Evolutionary conservation across 2,888 invertebrate genomes (phyloP), one percentile per base, ranked within the genome.

Genomic region (Congeria kusceri): DNA sequence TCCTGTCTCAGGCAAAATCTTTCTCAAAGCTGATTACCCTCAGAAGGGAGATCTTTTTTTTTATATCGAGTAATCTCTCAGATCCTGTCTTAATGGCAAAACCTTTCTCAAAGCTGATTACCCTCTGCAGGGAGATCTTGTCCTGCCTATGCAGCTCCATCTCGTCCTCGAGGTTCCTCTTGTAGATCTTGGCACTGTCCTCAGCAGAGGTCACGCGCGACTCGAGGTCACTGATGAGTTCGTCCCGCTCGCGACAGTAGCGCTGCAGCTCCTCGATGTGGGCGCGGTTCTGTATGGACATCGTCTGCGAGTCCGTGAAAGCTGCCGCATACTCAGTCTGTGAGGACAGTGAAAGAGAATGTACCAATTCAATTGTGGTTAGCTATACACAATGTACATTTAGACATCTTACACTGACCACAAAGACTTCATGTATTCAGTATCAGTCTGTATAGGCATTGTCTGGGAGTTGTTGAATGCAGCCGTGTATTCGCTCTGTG

Each of bases 241-340:
- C 82, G 57, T 91, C 89, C 23, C 86, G 82, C 62, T 89, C 88
- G 27, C 86, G 83, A 64, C 75, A 78, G 53, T 84, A 83, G 15
- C 75, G 74, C 83, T 86, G 87, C 4, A 91, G 63, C 58, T 90
- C 90, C 66, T 90, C 90, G 47, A 90, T 84, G 39, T 88, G 87
- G 28, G 83, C 86, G 59, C 85, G 75, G 57, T 90, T 85, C 15
- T 84, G 86, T 27, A 86, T 74, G 13, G 88, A 84, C 70, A 85
- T 86, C 4, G 83, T 79, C 82, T 91, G 89, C 1, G 89, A 80
- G 28, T 88, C 87, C 27, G 87, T 85, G 64, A 85, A 89, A 0
- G 87, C 85, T 28, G 87, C 86, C 1, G 88, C 84, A 74, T 89
- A 90, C 47, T 90, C 90, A 61, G 79, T 79, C 90, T 90, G 75